Conservation (phyloP, 2,797 vertebrate species). For the Chaunax sp. region DNA sequence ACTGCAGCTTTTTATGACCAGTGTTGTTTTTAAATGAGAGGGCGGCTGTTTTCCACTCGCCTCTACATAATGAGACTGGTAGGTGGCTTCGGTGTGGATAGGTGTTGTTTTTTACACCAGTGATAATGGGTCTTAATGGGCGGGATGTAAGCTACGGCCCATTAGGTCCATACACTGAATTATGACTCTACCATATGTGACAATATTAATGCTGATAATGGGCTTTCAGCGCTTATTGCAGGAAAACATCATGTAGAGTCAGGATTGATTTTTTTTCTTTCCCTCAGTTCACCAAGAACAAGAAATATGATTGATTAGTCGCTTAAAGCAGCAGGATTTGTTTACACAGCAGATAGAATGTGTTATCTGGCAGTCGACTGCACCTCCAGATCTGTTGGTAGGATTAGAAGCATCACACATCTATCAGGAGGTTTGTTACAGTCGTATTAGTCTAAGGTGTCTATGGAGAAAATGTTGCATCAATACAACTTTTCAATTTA, state of each 20-base stretch:
- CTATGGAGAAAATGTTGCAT: neutral
- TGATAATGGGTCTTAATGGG: slow-evolving; percentile 38
- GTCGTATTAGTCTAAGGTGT: neutral
- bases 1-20: neutral
- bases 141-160: slow-evolving; percentile 19
- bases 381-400: neutral
- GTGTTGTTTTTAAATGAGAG: neutral
- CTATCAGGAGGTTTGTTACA: neutral
- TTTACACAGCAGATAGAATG: neutral
- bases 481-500: too few relatives aligned
- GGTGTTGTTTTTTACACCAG: neutral
- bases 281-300: neutral
- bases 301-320: neutral
- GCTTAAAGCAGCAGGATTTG: neutral
- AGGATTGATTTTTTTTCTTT: neutral
- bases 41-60: too few relatives aligned
- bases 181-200: slow-evolving; percentile 24
- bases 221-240: neutral
- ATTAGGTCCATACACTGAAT: slow-evolving; percentile 19
- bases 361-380: neutral
- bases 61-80: slow-evolving; percentile 1
- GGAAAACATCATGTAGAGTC: neutral
- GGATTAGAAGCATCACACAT: neutral
- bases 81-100: neutral
- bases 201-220: slow-evolving; percentile 10